phyloP scores from a whole-genome alignment of 2,888 invertebrate species.

The Sminthurinus aureus region DNA sequence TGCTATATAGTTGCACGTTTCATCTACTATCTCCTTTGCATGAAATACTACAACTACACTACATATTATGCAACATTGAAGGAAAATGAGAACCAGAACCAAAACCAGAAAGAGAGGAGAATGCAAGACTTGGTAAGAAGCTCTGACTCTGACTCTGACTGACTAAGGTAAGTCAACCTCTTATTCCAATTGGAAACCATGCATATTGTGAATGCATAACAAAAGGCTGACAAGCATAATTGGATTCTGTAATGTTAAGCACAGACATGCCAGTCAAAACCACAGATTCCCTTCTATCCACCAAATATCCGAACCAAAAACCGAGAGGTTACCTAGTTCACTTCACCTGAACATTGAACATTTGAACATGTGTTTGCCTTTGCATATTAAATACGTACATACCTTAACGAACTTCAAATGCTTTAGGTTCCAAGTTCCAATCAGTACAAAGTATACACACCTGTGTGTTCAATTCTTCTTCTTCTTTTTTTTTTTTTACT shows the following conservation, averaged over 20 bases:
- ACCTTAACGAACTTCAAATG: background rate
- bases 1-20: background rate
- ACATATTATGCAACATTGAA: too few species aligned
- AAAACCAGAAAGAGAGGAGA: too few species aligned
- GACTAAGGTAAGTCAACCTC: slow-evolving; percentile 5
- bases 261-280: slow-evolving; percentile 23
- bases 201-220: background rate
- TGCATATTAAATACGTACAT: too few species aligned
- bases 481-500: too few species aligned
- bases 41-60: too few species aligned
- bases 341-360: background rate
- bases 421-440: background rate
- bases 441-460: background rate
- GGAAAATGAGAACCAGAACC: too few species aligned
- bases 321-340: slow-evolving; percentile 2
- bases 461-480: too few species aligned
- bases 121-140: background rate
- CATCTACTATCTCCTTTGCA: too few species aligned
- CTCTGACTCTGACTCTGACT: background rate
- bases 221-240: slow-evolving; percentile 17
- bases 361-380: background rate
- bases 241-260: slow-evolving; percentile 23
- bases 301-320: slow-evolving; percentile 6
- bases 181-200: background rate
- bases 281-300: slow-evolving; percentile 10